Conservation (phyloP, 2,888 invertebrate species). For the Protonemura montana region DNA sequence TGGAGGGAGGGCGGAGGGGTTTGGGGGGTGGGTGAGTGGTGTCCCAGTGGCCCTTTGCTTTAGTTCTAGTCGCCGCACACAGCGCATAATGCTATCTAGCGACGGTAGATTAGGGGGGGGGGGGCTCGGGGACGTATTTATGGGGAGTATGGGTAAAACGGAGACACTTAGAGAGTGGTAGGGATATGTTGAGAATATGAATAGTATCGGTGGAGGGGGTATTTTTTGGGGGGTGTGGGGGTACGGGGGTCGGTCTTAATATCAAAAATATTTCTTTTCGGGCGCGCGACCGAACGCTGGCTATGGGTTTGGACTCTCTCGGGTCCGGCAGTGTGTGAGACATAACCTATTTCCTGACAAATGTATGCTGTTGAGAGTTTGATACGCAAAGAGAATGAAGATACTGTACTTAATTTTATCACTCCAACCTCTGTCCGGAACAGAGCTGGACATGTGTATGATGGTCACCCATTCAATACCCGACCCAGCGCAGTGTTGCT, state of each 20-base stretch:
- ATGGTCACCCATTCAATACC: no score
- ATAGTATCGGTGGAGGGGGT: no score
- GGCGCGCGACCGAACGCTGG: background rate
- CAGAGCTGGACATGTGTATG: no score
- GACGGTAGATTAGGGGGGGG: no score
- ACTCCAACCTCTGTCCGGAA: no score
- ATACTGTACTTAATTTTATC: no score
- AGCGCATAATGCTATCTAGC: background rate
- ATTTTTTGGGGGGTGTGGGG: no score
- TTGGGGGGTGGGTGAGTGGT: background rate
- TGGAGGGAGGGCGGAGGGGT: background rate
- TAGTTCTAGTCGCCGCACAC: background rate
- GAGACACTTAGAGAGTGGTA: background rate
- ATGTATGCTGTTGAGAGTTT: no score
- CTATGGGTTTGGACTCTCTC: background rate
- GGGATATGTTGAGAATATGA: background rate
- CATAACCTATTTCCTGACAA: background rate
- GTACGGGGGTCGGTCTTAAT: background rate
- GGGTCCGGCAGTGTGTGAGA: background rate
- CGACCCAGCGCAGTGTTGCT: no score
- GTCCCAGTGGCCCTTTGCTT: constrained; percentile 5
- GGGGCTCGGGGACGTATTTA: background rate
- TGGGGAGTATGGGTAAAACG: background rate
- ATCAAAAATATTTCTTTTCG: background rate
- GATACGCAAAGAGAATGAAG: no score